Evolutionary conservation across 2,113 vertebrate species (phyloP).

Genomic region (Erythrocercus mccallii): DNA sequence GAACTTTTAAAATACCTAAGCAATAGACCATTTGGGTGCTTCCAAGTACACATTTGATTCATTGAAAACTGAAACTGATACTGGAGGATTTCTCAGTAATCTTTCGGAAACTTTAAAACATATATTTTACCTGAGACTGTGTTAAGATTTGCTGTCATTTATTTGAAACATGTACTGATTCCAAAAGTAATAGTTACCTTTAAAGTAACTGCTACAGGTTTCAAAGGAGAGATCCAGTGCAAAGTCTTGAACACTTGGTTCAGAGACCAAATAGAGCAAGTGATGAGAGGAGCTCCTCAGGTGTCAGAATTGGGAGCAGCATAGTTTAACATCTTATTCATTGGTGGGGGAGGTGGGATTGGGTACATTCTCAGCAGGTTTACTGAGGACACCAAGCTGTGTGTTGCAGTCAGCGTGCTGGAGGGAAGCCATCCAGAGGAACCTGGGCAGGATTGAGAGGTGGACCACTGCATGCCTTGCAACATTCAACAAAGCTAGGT

Average conservation of each 20-base stretch:
- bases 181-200: not conserved
- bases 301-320: not conserved
- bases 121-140: not conserved
- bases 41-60: not conserved
- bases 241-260: not conserved
- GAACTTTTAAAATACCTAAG: not conserved
- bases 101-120: not conserved
- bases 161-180: not conserved
- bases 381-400: not conserved
- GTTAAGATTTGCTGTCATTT: not conserved
- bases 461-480: not conserved
- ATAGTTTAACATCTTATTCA: not conserved
- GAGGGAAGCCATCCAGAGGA: not conserved
- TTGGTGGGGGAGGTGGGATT: not conserved
- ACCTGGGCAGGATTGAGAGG: not conserved
- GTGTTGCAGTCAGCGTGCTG: not conserved
- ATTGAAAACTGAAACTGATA: not conserved
- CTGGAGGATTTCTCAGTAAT: not conserved
- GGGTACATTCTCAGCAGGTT: not conserved
- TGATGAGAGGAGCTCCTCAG: not conserved
- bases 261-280: not conserved
- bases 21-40: not conserved
- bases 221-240: not conserved
- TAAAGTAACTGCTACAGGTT: not conserved
- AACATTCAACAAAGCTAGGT: fast-evolving